These are phyloP conservation scores for Hipparchia sbordonii DNA, from an alignment of 2,888 invertebrate species.

Conservation along the genomic window DNA sequence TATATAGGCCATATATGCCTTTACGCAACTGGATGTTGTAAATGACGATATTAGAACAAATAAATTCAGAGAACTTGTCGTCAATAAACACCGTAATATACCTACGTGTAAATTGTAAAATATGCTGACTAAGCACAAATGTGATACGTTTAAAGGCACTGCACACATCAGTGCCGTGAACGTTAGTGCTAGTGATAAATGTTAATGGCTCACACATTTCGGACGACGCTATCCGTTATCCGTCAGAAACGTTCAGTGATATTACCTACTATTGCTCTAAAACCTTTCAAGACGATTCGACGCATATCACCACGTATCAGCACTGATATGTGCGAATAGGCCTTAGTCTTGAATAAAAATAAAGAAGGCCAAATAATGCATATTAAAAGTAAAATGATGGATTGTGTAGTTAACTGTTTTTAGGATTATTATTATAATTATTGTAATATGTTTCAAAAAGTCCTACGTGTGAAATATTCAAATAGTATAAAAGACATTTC, in stretches of 20 bases:
- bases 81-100: too few species aligned
- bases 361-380: not conserved
- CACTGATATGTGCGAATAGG: not conserved
- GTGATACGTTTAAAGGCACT: too few species aligned
- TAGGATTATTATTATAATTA: not conserved
- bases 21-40: not conserved
- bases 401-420: not conserved
- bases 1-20: slow-evolving; percentile 12
- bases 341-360: not conserved
- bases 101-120: too few species aligned
- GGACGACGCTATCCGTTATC: too few species aligned
- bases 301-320: too few species aligned
- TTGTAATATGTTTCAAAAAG: slow-evolving; percentile 1
- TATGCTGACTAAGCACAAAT: too few species aligned
- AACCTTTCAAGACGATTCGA: too few species aligned
- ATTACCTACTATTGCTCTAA: too few species aligned
- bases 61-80: not conserved
- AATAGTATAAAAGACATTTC: not conserved
- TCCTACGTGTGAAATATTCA: slow-evolving; percentile 9
- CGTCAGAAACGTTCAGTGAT: too few species aligned
- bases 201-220: too few species aligned
- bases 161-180: too few species aligned
- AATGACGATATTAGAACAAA: not conserved
- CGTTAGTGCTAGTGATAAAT: too few species aligned
- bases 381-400: not conserved